A percentile compares a stretch with the other conserved stretches of the same genome.
Conservation (phyloP, 1,140 invertebrate species). For the Chrysomallon squamiferum region DNA sequence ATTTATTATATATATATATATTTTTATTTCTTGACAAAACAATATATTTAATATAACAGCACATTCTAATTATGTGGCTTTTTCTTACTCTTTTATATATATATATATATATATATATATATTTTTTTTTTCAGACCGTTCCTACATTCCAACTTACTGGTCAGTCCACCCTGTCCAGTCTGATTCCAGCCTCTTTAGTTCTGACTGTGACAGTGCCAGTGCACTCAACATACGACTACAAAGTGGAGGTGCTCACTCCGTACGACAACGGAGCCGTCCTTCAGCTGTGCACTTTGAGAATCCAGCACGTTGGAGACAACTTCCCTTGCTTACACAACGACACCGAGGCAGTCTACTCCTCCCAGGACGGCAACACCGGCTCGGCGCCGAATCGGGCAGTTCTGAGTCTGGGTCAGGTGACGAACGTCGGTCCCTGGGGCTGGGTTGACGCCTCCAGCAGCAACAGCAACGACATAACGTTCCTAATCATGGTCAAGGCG, state of each 20-base stretch:
- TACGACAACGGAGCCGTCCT: constrained; percentile 4
- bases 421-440: constrained; percentile 19
- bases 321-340: constrained; percentile 17
- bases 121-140: no score
- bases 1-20: no score
- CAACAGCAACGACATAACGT: constrained; percentile 4
- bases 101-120: no score
- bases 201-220: neutral
- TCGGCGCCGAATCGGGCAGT: neutral
- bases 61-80: no score
- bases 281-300: constrained; percentile 22
- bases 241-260: constrained; percentile 15
- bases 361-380: neutral
- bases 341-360: neutral
- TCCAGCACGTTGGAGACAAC: constrained; percentile 24
- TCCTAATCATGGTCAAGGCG: constrained; percentile 23
- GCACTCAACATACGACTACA: constrained; percentile 5
- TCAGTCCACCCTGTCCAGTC: neutral
- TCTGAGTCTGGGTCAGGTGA: constrained; percentile 19
- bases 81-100: no score
- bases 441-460: constrained; percentile 1
- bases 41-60: no score
- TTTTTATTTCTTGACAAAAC: no score
- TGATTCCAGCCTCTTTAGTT: neutral
- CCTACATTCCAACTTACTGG: neutral